Conservation (phyloP, 2,113 vertebrate species). For the Hippocampus guttulatus region DNA sequence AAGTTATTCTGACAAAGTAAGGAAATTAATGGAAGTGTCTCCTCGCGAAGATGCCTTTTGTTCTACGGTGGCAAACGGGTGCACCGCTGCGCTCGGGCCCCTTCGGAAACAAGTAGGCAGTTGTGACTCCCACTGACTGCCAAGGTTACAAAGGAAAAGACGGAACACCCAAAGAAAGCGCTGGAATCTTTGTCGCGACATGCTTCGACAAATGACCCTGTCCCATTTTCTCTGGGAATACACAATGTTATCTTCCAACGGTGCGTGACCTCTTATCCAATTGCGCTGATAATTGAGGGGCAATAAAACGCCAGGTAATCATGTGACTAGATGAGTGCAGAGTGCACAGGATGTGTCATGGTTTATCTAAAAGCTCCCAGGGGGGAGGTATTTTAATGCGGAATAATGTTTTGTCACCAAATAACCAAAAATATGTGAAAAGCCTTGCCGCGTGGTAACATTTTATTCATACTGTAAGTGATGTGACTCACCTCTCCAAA, state of each 20-base stretch:
- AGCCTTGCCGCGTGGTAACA: not conserved
- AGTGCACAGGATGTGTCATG: not conserved
- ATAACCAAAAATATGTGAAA: not conserved
- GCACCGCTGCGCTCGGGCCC: slow-evolving; percentile 25
- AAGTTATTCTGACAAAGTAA: slow-evolving; percentile 33
- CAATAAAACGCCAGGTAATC: slow-evolving; percentile 30
- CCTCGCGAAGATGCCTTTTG: not conserved
- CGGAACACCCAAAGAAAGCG: not conserved
- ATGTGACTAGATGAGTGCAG: slow-evolving; percentile 1
- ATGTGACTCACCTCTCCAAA: not conserved
- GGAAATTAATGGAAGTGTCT: slow-evolving; percentile 26
- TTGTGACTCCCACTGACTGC: slow-evolving; percentile 27
- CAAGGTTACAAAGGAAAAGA: slow-evolving; percentile 42
- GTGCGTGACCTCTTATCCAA: slow-evolving; percentile 9
- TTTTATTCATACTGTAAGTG: not conserved
- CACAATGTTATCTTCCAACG: slow-evolving; percentile 3
- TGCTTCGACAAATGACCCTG: slow-evolving; percentile 29
- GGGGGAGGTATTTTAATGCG: not conserved
- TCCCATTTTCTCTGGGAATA: slow-evolving; percentile 25
- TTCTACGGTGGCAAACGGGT: not conserved
- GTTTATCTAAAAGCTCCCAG: not conserved
- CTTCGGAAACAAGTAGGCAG: slow-evolving; percentile 48
- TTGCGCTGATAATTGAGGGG: slow-evolving; percentile 23
- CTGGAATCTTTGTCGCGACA: not conserved
- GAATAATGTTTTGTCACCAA: not conserved